Base-by-base conservation (phyloP, 2,113 vertebrate genomes). In the Lepisosteus oculatus region DNA sequence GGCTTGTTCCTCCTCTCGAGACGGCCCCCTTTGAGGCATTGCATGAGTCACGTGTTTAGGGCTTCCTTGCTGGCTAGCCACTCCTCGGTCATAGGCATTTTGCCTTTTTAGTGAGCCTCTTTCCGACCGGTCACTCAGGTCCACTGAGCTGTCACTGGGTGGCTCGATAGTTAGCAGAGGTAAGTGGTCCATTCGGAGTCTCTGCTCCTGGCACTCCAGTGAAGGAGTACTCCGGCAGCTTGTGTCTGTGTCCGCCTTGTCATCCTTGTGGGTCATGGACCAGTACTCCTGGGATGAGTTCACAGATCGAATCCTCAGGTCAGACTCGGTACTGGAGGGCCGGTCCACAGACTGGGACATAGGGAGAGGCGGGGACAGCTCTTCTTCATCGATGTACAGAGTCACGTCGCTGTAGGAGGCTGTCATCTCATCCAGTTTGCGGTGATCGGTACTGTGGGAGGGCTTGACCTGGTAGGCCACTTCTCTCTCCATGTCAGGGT, bases 391-490 rank as follows among this genome's bases (percentile, higher is more conserved):
- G 0, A 99, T 99, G 83, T 98, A 99, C 68, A 99, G 88, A 0
- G 96, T 99, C 69, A 99, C 97, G 0, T 98, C 97, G 0, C 97
- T 99, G 79, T 99, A 99, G 0, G 97, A 99, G 0, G 97, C 96
- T 0, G 93, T 96, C 95, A 99, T 96, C 85, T 98, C 96, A 2
- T 98, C 97, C 59, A 95, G 88, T 75, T 95, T 95, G 76, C 88
- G 90, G 76, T 86, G 94, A 69, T 96, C 94, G 47, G 86, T 45
- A 0, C 79, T 75, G 77, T 93, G 95, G 0, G 88, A 82, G 0
- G 91, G 83, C 74, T 95, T 91, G 45, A 86, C 82, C 41, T 90
- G 91, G 75, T 87, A 88, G 41, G 84, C 79, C 56, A 82, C 81
- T 5, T 93, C 92, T 71, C 93, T 81, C 72, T 96, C 94, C 0